Conservation (phyloP, 2,888 invertebrate genomes). For the Coecobrya sp. region DNA sequence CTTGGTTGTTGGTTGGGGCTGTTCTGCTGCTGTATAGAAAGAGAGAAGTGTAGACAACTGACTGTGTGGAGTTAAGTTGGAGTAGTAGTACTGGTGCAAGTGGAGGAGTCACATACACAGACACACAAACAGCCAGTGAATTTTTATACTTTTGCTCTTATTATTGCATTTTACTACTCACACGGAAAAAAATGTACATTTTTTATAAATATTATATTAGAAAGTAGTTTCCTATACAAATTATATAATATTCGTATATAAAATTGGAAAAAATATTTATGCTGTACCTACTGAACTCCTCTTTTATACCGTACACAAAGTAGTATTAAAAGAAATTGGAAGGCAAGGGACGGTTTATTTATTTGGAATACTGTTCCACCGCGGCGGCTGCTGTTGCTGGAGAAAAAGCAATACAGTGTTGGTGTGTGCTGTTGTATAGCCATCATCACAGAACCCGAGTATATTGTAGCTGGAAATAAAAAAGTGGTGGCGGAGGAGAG, state of each 20-base stretch:
- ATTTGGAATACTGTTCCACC: not conserved
- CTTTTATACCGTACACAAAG: not conserved
- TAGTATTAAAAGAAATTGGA: slow-evolving; percentile 10
- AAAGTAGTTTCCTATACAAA: not conserved
- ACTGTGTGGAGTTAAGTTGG: not conserved
- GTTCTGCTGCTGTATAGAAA: not conserved
- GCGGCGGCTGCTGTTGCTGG: not conserved
- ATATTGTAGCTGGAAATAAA: not conserved
- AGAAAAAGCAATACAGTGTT: slow-evolving; percentile 1
- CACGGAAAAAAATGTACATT: slow-evolving; percentile 40
- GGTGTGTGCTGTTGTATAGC: not conserved
- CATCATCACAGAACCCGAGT: not conserved
- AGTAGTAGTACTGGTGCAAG: not conserved
- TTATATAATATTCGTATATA: not conserved
- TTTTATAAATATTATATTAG: not conserved
- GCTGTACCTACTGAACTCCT: slow-evolving; percentile 33
- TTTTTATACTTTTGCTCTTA: not conserved
- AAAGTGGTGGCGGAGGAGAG: slow-evolving; percentile 1
- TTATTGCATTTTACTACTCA: slow-evolving; percentile 9
- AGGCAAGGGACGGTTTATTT: slow-evolving; percentile 69
- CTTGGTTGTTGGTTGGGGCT: not conserved
- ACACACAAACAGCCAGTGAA: no score
- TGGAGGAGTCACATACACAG: not conserved
- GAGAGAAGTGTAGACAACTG: not conserved
- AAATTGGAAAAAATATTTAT: no score